Conservation (phyloP, 35 echinoderm and acorn worm genomes). For the Patiria miniata region DNA sequence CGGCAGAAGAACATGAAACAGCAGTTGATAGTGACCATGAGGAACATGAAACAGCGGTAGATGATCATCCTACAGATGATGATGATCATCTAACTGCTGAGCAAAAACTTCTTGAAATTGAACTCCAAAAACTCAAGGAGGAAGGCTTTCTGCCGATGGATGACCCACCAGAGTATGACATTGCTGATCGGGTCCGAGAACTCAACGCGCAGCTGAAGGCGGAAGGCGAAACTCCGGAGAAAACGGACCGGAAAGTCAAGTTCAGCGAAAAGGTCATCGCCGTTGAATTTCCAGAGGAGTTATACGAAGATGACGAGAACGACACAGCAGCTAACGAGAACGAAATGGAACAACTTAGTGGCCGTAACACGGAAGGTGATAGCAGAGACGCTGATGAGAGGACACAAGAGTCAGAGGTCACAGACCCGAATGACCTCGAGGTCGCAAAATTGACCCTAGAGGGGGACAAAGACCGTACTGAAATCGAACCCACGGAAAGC, state of each 20-base stretch:
- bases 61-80: neutral
- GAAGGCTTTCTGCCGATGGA: slow-evolving; percentile 49
- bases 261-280: slow-evolving; percentile 76
- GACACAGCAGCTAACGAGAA: neutral
- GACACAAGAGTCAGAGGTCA: neutral
- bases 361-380: neutral
- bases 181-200: slow-evolving; percentile 46
- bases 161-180: slow-evolving; percentile 45
- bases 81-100: slow-evolving; percentile 1
- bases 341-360: slow-evolving; percentile 21
- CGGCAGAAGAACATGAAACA: neutral
- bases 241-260: slow-evolving; percentile 75
- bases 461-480: slow-evolving; percentile 19
- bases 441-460: slow-evolving; percentile 42
- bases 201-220: slow-evolving; percentile 75
- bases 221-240: slow-evolving; percentile 61
- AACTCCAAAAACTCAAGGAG: slow-evolving; percentile 53
- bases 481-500: neutral
- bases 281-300: slow-evolving; percentile 48
- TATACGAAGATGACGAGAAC: slow-evolving; percentile 4
- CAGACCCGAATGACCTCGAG: slow-evolving; percentile 61
- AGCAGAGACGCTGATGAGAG: neutral
- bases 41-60: slow-evolving; percentile 27
- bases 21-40: neutral
- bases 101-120: slow-evolving; percentile 39